Conservation (phyloP, 2,797 vertebrate species). For the Bradypus variegatus region DNA sequence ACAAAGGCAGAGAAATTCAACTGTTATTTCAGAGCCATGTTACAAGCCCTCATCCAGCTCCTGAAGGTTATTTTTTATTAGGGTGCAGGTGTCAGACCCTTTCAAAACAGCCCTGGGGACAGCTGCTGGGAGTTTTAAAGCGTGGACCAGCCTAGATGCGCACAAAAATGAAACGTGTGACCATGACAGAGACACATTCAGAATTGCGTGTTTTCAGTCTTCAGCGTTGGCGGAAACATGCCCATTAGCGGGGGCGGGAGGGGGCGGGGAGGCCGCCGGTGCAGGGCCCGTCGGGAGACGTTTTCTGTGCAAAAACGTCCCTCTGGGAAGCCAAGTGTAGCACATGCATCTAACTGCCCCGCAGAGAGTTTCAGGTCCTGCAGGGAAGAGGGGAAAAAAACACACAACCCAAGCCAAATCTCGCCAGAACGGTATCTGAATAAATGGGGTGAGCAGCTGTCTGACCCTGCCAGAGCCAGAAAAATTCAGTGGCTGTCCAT, state of each 20-base stretch:
- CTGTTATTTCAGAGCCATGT: background rate
- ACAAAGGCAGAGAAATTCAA: background rate
- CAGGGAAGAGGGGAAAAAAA: background rate
- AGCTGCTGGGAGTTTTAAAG: background rate
- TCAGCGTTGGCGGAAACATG: background rate
- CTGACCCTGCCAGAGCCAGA: constrained; percentile 8
- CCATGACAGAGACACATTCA: background rate
- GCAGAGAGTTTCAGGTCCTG: background rate
- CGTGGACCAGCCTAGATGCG: background rate
- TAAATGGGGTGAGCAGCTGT: constrained; percentile 48
- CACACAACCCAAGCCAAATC: background rate
- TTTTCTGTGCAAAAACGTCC: rapidly evolving
- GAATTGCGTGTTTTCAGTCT: background rate
- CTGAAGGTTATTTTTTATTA: background rate
- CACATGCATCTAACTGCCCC: background rate
- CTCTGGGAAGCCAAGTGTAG: background rate
- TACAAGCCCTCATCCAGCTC: background rate
- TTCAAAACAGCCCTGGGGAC: background rate
- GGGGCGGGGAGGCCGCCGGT: background rate
- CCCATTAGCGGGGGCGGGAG: background rate
- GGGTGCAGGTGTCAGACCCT: background rate
- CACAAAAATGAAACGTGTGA: background rate
- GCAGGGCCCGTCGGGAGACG: background rate
- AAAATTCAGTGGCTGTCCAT: background rate
- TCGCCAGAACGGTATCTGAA: constrained; percentile 37